Base-by-base conservation (phyloP, 2,888 invertebrate species). In the Pasiphila rectangulata region DNA sequence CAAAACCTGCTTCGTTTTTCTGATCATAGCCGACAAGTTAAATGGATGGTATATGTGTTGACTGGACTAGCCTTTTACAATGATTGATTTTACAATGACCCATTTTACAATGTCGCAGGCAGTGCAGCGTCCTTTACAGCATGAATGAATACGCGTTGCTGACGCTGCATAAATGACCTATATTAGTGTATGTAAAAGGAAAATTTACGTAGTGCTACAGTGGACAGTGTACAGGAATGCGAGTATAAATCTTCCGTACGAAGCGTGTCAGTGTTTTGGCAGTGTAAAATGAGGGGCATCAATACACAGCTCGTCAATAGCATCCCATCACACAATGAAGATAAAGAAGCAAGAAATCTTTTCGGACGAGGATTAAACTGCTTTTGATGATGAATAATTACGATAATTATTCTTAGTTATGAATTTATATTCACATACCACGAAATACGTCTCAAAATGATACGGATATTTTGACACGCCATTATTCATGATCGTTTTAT, bases 201-300 rank as follows among this genome's bases (percentile, higher is more conserved):
- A 24, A n/a, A n/a, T n/a, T 10, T 13, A n/a, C 3, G 6, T 15
- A 0, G 10, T 7, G 27, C 13, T 34, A 4, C 2, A 35, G 38
- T 48, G 23, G 42, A 27, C 17, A 38, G 37, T 23, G 1, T 1
- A 6, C 17, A 17, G 46, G 40, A 49, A 56, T 53, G 48, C 45
- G 44, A 51, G 52, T 57, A 70, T 71, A 64, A 70, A 69, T 71
- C 64, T 64, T 61, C 43, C 47, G 49, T 56, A 63, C 62, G 55
- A 63, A 63, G 55, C 55, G 61, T 58, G 66, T 58, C 54, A 63
- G 62, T 67, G 65, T 70, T 72, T 63, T 70, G 70, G 64, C 63
- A 59, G 65, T 58, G 61, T 68, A 66, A 48, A 66, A 72, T 69
- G 64, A 66, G 57, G 61, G 52, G 52, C 54, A 70, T 72, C 61